Percentiles rank a stretch among this genome's conserved stretches.
Evolutionary conservation across 2,888 invertebrate species (phyloP).

Genomic region (Drosophila nigricruria): DNA sequence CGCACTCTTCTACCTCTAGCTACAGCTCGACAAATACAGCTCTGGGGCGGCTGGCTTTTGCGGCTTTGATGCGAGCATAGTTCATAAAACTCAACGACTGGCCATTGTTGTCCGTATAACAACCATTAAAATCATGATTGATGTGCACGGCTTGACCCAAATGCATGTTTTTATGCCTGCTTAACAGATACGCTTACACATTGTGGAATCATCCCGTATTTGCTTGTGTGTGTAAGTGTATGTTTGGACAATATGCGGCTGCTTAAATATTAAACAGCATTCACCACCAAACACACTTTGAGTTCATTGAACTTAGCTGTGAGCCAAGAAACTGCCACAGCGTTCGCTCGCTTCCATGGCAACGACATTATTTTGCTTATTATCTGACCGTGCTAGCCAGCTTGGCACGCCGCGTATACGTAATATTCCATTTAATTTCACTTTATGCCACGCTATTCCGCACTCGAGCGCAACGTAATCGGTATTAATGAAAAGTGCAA

Average conservation of each 20-base stretch:
- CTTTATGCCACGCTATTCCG: constrained; percentile 47
- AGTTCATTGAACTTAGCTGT: constrained; percentile 63
- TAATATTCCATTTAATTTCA: constrained; percentile 69
- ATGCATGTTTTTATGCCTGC: constrained; percentile 76
- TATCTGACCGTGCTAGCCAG: constrained; percentile 66
- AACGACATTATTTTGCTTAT: constrained; percentile 57
- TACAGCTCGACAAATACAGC: neutral
- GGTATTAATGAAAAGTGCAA: constrained; percentile 68
- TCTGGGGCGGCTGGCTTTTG: constrained; percentile 36
- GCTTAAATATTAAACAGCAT: constrained; percentile 48
- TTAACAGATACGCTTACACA: constrained; percentile 61
- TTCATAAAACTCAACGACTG: constrained; percentile 70
- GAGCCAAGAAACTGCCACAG: constrained; percentile 43
- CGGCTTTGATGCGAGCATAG: constrained; percentile 53
- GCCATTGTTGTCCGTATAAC: constrained; percentile 47
- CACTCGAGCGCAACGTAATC: constrained; percentile 65
- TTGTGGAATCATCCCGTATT: constrained; percentile 33
- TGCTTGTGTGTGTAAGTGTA: neutral
- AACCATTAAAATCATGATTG: constrained; percentile 73
- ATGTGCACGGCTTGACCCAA: constrained; percentile 78
- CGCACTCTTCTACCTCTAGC: no score
- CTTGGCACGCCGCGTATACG: constrained; percentile 67
- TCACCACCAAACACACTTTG: constrained; percentile 11
- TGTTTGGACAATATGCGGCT: constrained; percentile 43
- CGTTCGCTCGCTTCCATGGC: constrained; percentile 27